Evolutionary conservation across 2,888 invertebrate genomes (phyloP).

Genomic region (Alsophila aescularia): DNA sequence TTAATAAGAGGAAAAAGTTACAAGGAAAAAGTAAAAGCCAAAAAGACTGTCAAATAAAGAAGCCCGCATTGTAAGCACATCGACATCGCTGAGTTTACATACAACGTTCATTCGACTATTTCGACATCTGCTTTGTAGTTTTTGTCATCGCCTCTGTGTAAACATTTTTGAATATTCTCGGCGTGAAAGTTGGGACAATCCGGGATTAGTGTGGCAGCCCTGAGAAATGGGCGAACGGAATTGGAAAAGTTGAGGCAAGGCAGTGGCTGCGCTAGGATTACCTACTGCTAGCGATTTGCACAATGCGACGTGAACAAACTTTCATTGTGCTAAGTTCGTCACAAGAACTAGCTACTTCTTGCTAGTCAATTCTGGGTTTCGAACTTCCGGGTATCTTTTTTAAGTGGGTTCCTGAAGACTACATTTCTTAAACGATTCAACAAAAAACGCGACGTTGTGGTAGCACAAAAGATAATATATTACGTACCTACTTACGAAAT

Average conservation of each 20-base stretch:
- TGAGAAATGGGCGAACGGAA: conserved; percentile 68
- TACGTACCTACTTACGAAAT: too few relatives aligned
- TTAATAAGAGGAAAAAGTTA: neutral
- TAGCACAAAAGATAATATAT: too few relatives aligned
- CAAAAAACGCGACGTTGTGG: too few relatives aligned
- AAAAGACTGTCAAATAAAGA: neutral
- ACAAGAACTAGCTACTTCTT: conserved; percentile 13
- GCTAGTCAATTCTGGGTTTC: conserved; percentile 24
- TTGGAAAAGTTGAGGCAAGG: conserved; percentile 71
- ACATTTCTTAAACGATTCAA: neutral
- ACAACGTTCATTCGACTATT: conserved; percentile 39
- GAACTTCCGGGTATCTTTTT: conserved; percentile 22
- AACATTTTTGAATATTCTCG: conserved; percentile 62
- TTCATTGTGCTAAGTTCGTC: conserved; percentile 47
- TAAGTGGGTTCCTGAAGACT: neutral
- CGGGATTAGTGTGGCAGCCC: conserved; percentile 64
- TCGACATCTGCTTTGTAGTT: conserved; percentile 53
- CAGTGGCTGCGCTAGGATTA: conserved; percentile 58
- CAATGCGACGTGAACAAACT: conserved; percentile 60
- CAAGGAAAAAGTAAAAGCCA: neutral
- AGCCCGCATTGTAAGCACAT: conserved; percentile 14
- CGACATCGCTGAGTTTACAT: conserved; percentile 18
- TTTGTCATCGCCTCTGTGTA: conserved; percentile 50
- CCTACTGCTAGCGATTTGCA: conserved; percentile 55
- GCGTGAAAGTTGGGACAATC: conserved; percentile 60